Evolutionary conservation across 2,888 invertebrate genomes (phyloP).

Genomic region (Tenthredo mesomela): DNA sequence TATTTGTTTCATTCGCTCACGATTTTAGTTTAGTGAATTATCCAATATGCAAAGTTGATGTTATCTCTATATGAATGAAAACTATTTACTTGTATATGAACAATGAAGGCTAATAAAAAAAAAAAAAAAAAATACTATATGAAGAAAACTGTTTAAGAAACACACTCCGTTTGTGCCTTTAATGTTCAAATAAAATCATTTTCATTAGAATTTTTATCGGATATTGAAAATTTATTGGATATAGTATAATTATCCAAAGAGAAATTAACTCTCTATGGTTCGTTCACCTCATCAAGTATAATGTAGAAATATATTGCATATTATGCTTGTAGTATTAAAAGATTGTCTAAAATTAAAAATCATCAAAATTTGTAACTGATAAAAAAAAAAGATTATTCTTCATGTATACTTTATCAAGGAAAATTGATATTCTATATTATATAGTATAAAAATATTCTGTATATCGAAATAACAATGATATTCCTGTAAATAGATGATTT

Average conservation of each 20-base stretch:
- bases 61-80: neutral
- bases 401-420: neutral
- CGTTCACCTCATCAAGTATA: neutral
- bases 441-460: neutral
- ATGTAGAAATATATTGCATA: neutral
- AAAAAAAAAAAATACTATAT: neutral
- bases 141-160: neutral
- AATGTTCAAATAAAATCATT: neutral
- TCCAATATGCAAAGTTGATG: slow-evolving; percentile 1
- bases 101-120: neutral
- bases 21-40: neutral
- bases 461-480: slow-evolving; percentile 4
- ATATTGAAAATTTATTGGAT: neutral
- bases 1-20: neutral
- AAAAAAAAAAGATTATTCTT: neutral
- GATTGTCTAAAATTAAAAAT: neutral
- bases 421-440: neutral
- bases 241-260: neutral
- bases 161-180: neutral
- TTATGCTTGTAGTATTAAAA: neutral
- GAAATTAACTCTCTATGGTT: neutral
- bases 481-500: slow-evolving; percentile 9
- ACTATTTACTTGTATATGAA: neutral
- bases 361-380: neutral
- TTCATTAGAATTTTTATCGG: neutral